Evolutionary conservation across 2,888 invertebrate genomes (phyloP).

Genomic region (Nephrocerus scutellatus): DNA sequence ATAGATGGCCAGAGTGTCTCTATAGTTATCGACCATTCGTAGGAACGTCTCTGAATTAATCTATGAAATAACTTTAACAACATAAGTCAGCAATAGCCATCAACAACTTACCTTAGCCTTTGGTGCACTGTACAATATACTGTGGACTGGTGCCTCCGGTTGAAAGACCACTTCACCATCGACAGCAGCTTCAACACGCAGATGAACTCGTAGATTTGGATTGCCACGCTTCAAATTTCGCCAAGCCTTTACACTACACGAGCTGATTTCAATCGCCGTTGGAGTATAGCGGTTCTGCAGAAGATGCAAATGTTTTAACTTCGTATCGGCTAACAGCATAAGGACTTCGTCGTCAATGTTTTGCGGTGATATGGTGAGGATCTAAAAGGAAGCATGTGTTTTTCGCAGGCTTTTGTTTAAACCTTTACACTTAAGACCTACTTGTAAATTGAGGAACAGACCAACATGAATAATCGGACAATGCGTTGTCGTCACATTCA

Average conservation of each 20-base stretch:
- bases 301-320: conserved; percentile 61
- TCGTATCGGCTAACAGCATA: conserved; percentile 56
- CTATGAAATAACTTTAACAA: conserved; percentile 32
- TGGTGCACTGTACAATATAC: conserved; percentile 59
- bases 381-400: too few relatives aligned
- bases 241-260: conserved; percentile 50
- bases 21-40: conserved; percentile 57
- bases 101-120: conserved; percentile 52
- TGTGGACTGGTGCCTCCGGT: conserved; percentile 60
- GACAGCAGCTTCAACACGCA: conserved; percentile 57
- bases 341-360: conserved; percentile 68
- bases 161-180: conserved; percentile 60
- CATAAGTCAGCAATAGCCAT: too few relatives aligned
- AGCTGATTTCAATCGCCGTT: conserved; percentile 49
- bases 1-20: conserved; percentile 56
- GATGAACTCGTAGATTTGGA: conserved; percentile 59
- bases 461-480: conserved; percentile 68
- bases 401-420: too few relatives aligned
- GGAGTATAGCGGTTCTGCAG: conserved; percentile 66
- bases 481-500: conserved; percentile 65
- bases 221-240: conserved; percentile 51
- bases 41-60: conserved; percentile 51
- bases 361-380: conserved; percentile 62
- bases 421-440: conserved; percentile 32
- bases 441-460: conserved; percentile 65